phyloP scores from a whole-genome alignment of 1,140 invertebrate species.

The Apocrypta bakeri region DNA sequence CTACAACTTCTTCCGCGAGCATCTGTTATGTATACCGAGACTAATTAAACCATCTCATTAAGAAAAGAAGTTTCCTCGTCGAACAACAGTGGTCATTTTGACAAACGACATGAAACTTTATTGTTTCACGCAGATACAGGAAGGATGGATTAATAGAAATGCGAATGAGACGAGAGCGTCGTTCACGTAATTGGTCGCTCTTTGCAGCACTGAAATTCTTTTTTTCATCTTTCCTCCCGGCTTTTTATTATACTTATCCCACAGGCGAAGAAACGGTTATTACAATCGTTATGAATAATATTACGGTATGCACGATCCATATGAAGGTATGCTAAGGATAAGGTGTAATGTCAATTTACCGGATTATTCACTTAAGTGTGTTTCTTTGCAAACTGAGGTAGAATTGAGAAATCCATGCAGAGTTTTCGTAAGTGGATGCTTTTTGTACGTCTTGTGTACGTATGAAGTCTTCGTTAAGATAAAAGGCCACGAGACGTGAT shows the following conservation, averaged over 20 bases:
- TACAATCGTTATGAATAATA: neutral
- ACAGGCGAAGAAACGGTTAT: neutral
- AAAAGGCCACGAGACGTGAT: too few relatives aligned
- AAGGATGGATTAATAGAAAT: too few relatives aligned
- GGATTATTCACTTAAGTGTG: neutral
- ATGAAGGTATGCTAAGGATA: neutral
- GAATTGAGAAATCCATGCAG: neutral
- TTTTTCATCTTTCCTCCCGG: neutral
- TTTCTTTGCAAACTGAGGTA: neutral
- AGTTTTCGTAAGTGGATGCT: too few relatives aligned
- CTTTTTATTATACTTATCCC: neutral
- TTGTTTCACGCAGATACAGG: too few relatives aligned
- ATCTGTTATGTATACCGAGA: neutral
- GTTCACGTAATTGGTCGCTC: neutral
- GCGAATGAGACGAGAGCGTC: too few relatives aligned
- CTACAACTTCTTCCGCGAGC: neutral
- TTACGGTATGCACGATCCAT: neutral
- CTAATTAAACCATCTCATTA: neutral
- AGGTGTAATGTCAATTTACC: neutral
- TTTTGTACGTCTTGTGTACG: too few relatives aligned
- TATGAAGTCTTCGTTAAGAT: too few relatives aligned
- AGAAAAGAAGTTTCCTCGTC: neutral
- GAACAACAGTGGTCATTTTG: too few relatives aligned
- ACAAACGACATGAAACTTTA: too few relatives aligned
- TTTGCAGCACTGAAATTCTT: too few relatives aligned